Base-by-base conservation (phyloP, 2,113 vertebrate species). In the Heloderma charlesbogerti region DNA sequence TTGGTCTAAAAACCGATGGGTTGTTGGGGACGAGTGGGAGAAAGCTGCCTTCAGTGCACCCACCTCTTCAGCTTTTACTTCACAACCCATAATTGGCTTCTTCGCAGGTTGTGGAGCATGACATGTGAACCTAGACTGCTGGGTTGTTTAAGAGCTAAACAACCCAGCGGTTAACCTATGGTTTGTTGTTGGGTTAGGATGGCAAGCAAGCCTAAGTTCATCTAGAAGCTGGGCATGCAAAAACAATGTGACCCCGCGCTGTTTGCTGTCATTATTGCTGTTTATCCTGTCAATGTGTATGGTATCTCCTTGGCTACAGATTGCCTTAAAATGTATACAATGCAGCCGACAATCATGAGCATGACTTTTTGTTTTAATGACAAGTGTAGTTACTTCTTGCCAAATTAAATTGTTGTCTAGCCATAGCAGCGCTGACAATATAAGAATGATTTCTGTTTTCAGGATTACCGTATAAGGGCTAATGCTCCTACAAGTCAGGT, bases 271-370 rank as follows among this genome's bases (percentile, higher is more conserved):
- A 51, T 71, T 51, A 71, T 71, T 51, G 67, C 43, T 34, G 15
- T 29, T 63, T 51, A 51, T 71, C 43, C 18, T 71, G 12, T 45
- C 63, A 67, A 18, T 71, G 37, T 43, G 27, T 71, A 72, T 45
- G 54, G 18, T 83, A 69, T 86, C 77, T 48, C 84, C 84, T 51
- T 86, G 67, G 67, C 16, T 86, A 86, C 84, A 71, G 84, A 86
- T 48, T 86, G 43, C 31, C 72, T n/a, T 83, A 37, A 48, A 20
- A 60, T 25, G 25, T 10, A 25, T 60, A 63, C 48, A 12, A 22
- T 71, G 84, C 84, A 34, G 27, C 66, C 3, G 7, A 48, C 10
- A 86, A 6, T 71, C 67, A 51, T 48, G 13, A n/a, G 27, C 10
- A 29, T 69, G 20, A n/a, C 34, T 10, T 10, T 48, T 22, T 22